phyloP scores from a whole-genome alignment of 1,140 invertebrate species.

The Drosophila nikananu region DNA sequence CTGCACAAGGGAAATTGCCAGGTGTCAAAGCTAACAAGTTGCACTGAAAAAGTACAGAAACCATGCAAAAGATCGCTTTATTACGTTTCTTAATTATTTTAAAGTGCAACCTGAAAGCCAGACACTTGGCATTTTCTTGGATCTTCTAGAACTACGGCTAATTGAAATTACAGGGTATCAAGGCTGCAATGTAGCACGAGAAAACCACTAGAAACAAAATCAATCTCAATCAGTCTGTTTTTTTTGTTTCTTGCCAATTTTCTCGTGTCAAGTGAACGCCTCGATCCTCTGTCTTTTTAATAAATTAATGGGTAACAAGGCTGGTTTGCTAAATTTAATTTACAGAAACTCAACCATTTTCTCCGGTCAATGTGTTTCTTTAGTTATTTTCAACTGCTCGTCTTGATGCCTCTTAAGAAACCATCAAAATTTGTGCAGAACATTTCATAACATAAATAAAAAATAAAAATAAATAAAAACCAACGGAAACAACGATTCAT shows the following conservation, averaged over 20 bases:
- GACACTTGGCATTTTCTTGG: not conserved
- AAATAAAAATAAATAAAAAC: conserved; percentile 6
- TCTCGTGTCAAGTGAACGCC: not conserved
- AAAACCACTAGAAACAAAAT: not conserved
- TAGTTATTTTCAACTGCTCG: not conserved
- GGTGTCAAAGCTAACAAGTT: not conserved
- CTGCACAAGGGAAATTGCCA: conserved; percentile 1
- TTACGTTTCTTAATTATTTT: not conserved
- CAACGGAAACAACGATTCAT: conserved; percentile 38
- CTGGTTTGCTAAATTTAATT: not conserved
- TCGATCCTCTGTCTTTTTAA: not conserved
- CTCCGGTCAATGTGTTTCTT: not conserved
- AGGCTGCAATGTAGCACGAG: not conserved
- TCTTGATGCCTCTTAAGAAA: not conserved
- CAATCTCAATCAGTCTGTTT: not conserved
- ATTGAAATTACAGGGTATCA: not conserved
- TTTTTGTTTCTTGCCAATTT: not conserved
- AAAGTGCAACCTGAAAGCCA: not conserved
- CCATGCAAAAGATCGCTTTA: not conserved
- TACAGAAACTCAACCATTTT: not conserved
- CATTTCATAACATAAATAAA: not conserved
- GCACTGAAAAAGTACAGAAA: not conserved
- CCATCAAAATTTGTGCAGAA: conserved; percentile 14
- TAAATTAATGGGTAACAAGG: not conserved
- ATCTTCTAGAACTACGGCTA: too few species aligned